Evolutionary conservation across 2,888 invertebrate genomes (phyloP), one percentile per base, ranked within the genome.

Genomic region (Drosophila borborema): DNA sequence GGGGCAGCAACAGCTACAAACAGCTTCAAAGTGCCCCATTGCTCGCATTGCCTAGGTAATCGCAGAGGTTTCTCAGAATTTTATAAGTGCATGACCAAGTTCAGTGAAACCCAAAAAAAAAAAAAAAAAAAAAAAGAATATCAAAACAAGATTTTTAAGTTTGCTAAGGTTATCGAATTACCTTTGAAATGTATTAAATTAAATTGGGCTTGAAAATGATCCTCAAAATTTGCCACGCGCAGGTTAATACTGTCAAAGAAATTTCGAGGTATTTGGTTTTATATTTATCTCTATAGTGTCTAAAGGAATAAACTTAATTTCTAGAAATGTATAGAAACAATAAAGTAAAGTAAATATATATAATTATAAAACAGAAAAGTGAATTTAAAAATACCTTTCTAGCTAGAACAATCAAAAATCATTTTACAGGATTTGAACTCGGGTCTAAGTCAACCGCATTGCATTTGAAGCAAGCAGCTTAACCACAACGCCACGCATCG

Each of bases 81-180:
- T 28, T 48, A 18, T 41, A 40, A 36, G 12, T 56, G 41, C 34
- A 34, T 7, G 6, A 9, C 53, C 64, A 40, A 8, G 48, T 12
- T 20, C 7, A 9, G 9, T n/a, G 43, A 18, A 16, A 4, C 48
- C 38, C 12, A 20, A 53, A 20, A 28, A 36, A 38, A 9, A 28
- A 45, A 38, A 53, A 20, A 18, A 20, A 20, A 20, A 20, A 20
- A 1, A 1, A 1, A 20, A n/a, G n/a, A 16, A 28, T n/a, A 28
- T n/a, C 16, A 48, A 48, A 48, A 28, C 28, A 10, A 45, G 46
- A 53, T 55, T 69, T 76, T 64, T 16, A 40, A 64, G 70, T 55
- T 51, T 43, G 54, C 28, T 51, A 73, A 48, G 56, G 62, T 45
- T 55, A 60, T 73, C 63, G 38, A 72, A 64, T 80, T 77, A 64